phyloP scores from a whole-genome alignment of 2,888 invertebrate genomes.

The Colletes collaris region DNA sequence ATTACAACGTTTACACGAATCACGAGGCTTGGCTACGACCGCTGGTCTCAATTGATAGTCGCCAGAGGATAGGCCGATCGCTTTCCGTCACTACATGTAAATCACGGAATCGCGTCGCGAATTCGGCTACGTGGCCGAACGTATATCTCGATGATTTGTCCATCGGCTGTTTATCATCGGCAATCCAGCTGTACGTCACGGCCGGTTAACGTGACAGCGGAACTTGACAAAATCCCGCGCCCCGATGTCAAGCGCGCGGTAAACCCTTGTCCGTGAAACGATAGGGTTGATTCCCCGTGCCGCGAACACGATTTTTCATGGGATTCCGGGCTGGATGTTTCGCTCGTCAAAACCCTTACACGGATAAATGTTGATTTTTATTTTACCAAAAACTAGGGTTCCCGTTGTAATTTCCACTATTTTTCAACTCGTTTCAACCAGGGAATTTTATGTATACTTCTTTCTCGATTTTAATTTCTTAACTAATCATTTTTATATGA shows the following conservation, averaged over 20 bases:
- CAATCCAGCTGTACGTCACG: constrained; percentile 59
- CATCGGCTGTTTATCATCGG: constrained; percentile 71
- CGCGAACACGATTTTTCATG: constrained; percentile 19
- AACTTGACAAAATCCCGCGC: constrained; percentile 49
- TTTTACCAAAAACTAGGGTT: too few species aligned
- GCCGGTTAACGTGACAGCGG: constrained; percentile 50
- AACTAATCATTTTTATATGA: too few species aligned
- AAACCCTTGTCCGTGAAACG: constrained; percentile 21
- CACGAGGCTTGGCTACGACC: constrained; percentile 38
- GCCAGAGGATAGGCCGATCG: constrained; percentile 46
- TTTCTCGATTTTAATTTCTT: too few species aligned
- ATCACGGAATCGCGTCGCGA: constrained; percentile 62
- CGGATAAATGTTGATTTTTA: too few species aligned
- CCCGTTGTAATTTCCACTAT: too few species aligned
- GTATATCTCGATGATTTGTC: constrained; percentile 73
- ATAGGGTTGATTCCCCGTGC: not conserved
- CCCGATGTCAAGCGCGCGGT: constrained; percentile 3
- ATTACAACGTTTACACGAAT: constrained; percentile 63
- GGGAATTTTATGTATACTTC: too few species aligned
- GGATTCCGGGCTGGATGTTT: constrained; percentile 8
- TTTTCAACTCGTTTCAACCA: too few species aligned
- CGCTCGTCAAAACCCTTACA: not conserved
- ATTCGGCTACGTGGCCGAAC: constrained; percentile 55
- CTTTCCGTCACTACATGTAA: constrained; percentile 53
- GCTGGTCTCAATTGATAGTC: constrained; percentile 54